Evolutionary conservation across 2,113 vertebrate genomes (phyloP).

Genomic region (Psephotus haematonotus): DNA sequence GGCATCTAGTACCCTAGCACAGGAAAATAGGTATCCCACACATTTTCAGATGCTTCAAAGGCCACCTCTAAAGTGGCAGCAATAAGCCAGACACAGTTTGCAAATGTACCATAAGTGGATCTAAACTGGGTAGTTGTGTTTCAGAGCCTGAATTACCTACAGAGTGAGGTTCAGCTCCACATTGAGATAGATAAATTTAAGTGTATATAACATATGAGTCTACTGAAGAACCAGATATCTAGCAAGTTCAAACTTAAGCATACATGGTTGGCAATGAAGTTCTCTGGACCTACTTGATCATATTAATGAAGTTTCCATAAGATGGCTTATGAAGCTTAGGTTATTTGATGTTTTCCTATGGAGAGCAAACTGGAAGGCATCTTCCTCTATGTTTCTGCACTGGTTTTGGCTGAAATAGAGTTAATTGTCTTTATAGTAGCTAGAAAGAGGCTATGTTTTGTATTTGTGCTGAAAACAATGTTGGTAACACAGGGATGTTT

Average conservation of each 20-base stretch:
- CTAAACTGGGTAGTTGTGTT: neutral
- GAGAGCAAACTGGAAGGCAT: rapidly evolving
- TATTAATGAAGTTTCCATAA: neutral
- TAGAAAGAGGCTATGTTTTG: neutral
- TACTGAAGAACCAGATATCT: neutral
- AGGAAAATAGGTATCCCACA: neutral
- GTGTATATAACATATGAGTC: neutral
- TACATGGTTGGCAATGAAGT: neutral
- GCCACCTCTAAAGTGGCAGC: neutral
- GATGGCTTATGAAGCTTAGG: neutral
- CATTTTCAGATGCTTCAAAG: neutral
- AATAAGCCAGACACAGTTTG: neutral
- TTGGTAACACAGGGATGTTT: neutral
- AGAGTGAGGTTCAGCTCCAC: neutral
- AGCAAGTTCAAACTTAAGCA: neutral
- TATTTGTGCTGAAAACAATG: neutral
- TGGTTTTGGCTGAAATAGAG: neutral
- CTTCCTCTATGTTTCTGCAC: neutral
- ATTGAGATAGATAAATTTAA: neutral
- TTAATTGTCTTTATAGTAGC: neutral
- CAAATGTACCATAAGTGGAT: neutral
- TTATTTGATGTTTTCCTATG: neutral
- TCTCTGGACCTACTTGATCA: neutral
- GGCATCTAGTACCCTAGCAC: neutral
- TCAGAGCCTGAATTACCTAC: neutral